Evolutionary conservation across 2,888 invertebrate genomes (phyloP).

Genomic region (Aspidiotus destructor): DNA sequence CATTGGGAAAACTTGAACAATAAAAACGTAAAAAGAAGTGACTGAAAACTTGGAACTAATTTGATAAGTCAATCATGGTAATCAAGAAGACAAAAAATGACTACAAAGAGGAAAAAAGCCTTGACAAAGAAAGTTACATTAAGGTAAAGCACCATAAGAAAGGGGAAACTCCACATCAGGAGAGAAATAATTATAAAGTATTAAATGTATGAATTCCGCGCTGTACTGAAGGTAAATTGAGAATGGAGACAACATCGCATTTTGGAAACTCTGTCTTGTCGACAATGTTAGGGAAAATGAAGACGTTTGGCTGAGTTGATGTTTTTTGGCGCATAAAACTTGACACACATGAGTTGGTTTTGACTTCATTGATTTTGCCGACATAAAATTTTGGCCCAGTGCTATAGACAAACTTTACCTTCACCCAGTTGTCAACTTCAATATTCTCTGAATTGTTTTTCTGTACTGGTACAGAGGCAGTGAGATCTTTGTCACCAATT

Average conservation of each 20-base stretch:
- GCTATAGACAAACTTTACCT: background rate
- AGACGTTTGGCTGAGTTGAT: background rate
- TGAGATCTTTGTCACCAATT: too few species aligned
- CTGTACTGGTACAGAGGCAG: too few species aligned
- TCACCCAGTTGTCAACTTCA: background rate
- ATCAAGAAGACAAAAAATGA: background rate
- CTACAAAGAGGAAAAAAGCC: background rate
- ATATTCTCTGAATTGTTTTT: background rate
- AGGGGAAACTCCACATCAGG: slow-evolving; percentile 1
- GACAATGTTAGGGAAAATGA: background rate
- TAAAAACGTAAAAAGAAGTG: background rate
- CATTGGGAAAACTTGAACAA: slow-evolving; percentile 1
- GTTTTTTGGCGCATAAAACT: background rate
- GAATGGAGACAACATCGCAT: background rate
- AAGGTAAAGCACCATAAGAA: background rate
- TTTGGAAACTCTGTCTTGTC: background rate
- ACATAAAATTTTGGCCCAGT: background rate
- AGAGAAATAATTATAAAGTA: background rate
- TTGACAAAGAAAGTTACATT: background rate
- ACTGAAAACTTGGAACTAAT: background rate
- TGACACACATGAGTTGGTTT: background rate
- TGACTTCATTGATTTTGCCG: background rate
- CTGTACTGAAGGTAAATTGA: background rate
- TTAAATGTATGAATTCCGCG: background rate
- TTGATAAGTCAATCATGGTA: slow-evolving; percentile 1